A percentile compares a stretch with the other conserved stretches of the same genome.
Evolutionary conservation across 2,888 invertebrate genomes (phyloP).

Genomic region (Sinhomidia bicolor): DNA sequence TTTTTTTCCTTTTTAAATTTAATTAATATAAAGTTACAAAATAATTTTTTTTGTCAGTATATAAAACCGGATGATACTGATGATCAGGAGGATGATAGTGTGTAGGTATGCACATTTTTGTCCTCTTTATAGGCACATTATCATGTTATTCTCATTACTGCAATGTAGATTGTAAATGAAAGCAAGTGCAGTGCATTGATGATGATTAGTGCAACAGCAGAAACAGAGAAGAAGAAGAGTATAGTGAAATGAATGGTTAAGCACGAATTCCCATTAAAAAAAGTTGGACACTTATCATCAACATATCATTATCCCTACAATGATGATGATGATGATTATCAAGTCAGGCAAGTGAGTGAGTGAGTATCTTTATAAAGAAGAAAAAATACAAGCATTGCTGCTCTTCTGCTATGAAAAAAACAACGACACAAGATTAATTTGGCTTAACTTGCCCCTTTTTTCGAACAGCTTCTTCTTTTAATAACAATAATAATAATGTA

Average conservation of each 20-base stretch:
- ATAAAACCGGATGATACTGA: background rate
- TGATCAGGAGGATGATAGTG: background rate
- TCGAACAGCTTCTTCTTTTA: no score
- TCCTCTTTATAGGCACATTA: background rate
- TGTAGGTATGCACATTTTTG: background rate
- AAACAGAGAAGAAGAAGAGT: background rate
- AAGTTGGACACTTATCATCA: constrained; percentile 60
- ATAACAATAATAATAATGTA: background rate
- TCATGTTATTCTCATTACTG: background rate
- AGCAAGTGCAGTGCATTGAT: background rate
- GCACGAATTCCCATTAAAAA: constrained; percentile 48
- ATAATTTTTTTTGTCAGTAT: background rate
- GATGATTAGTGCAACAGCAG: background rate
- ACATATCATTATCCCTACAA: constrained; percentile 4
- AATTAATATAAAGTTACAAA: constrained; percentile 51
- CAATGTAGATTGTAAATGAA: background rate
- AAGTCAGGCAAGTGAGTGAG: constrained; percentile 22
- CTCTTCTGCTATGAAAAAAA: no score
- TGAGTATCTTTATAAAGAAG: no score
- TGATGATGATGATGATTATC: constrained; percentile 46
- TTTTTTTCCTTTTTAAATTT: constrained; percentile 22
- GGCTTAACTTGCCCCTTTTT: background rate
- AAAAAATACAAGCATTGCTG: no score
- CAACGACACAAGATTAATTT: constrained; percentile 52
- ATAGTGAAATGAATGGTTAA: constrained; percentile 20